A percentile compares a stretch with the other conserved stretches of the same genome.
phyloP scores from a whole-genome alignment of 2,113 vertebrate genomes.

The Picathartes gymnocephalus region DNA sequence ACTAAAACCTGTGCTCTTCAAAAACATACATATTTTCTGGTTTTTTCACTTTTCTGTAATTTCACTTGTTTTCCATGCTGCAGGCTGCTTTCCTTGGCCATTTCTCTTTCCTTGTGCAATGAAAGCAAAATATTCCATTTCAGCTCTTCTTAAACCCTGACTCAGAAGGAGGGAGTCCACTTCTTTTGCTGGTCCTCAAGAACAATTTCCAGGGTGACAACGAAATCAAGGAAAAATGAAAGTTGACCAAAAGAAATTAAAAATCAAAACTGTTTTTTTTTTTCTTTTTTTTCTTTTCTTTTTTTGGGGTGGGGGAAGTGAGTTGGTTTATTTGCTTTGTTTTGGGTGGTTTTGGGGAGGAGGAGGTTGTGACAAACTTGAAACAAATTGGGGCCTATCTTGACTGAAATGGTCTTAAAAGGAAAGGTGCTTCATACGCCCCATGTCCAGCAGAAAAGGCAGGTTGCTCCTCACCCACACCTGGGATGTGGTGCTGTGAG shows the following conservation, averaged over 20 bases:
- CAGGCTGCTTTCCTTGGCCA: not conserved
- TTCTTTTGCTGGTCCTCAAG: not conserved
- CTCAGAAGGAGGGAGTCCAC: not conserved
- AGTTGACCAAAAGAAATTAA: not conserved
- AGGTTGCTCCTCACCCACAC: not conserved
- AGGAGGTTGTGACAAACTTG: not conserved
- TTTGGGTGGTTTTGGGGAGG: not conserved
- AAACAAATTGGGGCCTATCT: not conserved
- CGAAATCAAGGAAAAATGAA: not conserved
- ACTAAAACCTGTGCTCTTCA: not conserved
- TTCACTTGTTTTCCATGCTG: not conserved
- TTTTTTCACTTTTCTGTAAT: not conserved
- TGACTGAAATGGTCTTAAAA: not conserved
- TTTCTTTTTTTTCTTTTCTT: not conserved
- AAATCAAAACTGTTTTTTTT: not conserved
- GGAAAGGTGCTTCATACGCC: rapidly evolving
- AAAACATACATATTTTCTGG: not conserved
- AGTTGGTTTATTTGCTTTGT: not conserved
- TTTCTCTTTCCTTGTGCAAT: not conserved
- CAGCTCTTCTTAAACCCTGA: not conserved
- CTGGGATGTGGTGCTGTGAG: not conserved
- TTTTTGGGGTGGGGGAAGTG: not conserved
- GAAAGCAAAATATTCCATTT: not conserved
- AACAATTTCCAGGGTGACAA: not conserved
- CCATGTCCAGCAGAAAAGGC: not conserved